Evolutionary conservation across 2,113 vertebrate species (phyloP), one percentile per base, ranked within the genome.

Genomic region (Tylochromis polylepis): DNA sequence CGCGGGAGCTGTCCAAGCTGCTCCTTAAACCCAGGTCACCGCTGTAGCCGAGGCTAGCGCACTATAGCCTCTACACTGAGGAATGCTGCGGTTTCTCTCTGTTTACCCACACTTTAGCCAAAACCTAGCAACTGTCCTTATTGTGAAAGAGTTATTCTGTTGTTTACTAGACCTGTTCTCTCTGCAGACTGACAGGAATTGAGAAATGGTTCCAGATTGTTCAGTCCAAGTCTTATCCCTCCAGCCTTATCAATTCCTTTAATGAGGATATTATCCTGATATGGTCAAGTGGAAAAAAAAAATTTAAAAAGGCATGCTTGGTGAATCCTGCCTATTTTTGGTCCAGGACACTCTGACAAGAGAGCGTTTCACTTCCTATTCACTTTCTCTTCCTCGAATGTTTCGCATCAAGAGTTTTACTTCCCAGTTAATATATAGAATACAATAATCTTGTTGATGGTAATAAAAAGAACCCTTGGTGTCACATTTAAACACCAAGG

Each of bases 71-170:
- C 24, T 8, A 38, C 57, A 6, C 79, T 38, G 49, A 92, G 91
- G 91, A 92, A 92, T 92, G 91, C 83, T 75, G 86, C 0, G 22
- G 49, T 29, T 41, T 22, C 31, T 67, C 79, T 82, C 22, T 14
- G 15, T 41, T 83, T 38, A 29, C 58, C 57, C 5, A 2, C 6
- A 43, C 70, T 70, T 43, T 6, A 3, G 16, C 62, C 81, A 88
- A 82, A 84, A 22, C 18, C 81, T 34, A 36, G 18, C 62, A 27
- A 86, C 60, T 31, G 79, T 85, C 62, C 12, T 24, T 2, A 10
- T 3, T 20, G 85, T 65, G 55, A 62, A 38, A 79, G 41, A 49
- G 4, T 58, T 75, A 51, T 11, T 83, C 55, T 67, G 27, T 18
- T 55, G 55, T 87, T 82, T 36, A 59, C 85, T 34, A 6, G 15